Evolutionary conservation across 2,113 vertebrate species (phyloP), one percentile per base, ranked within the genome.

Genomic region (Lophochroa leadbeateri): DNA sequence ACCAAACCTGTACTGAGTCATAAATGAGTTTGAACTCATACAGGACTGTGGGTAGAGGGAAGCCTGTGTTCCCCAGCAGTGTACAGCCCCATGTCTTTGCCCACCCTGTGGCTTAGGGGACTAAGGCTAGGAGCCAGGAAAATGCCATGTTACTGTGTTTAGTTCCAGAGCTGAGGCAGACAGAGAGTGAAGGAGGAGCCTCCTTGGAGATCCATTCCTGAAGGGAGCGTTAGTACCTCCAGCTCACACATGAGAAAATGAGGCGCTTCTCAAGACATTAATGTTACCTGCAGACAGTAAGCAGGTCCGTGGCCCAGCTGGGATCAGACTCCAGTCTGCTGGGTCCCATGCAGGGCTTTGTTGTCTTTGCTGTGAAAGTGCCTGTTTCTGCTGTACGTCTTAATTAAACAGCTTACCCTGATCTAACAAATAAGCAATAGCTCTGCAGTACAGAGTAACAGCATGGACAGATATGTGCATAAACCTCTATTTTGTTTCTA

Each of bases 61-160:
- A 71, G 23, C 21, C 19, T 0, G 0, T 37, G 47, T 86, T 68
- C 14, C 61, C 24, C 41, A 74, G 39, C 68, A n/a, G 7, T 3
- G 4, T 49, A 43, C 39, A 83, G 39, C 27, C 47, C 28, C 27
- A 28, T 2, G 2, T 49, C 52, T 68, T 57, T 60, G 13, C 44
- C 11, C 0, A 0, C 3, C 17, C 37, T 19, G 17, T 47, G 35
- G 19, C 4, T 11, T 2, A 52, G 65, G 27, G 10, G 4, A 1
- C 3, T 3, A 7, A 67, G 18, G 21, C 58, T 11, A 50, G 39
- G 46, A 90, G 67, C 11, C 9, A 23, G 46, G 82, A 82, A 83
- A 92, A 64, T 82, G 13, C 63, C 13, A 2, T 31, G 33, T 60
- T 71, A 20, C 25, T 49, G 24, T 63, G 7, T 78, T 61, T 49